Conservation (phyloP, 2,797 vertebrate genomes). For the Anguilla obscura region DNA sequence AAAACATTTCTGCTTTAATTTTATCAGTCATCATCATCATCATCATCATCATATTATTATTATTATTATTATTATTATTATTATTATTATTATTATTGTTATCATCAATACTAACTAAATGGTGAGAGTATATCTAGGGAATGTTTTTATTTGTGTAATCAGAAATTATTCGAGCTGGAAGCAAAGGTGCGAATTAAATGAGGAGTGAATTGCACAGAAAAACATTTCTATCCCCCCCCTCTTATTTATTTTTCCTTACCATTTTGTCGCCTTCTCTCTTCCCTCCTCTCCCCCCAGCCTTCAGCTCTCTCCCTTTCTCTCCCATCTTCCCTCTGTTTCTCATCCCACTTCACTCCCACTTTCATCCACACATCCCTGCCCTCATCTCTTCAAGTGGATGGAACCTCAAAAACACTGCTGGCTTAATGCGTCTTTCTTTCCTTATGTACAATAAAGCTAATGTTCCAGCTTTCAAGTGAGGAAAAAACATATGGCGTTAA, state of each 20-base stretch:
- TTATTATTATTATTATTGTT: neutral
- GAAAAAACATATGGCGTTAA: conserved; percentile 5
- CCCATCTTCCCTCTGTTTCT: neutral
- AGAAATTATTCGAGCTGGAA: neutral
- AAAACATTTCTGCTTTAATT: neutral
- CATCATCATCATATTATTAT: neutral
- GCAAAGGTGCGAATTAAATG: neutral
- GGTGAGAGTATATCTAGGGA: neutral
- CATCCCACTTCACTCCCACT: neutral
- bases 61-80: neutral
- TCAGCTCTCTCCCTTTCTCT: neutral
- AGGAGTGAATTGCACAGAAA: neutral
- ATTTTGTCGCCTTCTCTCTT: neutral
- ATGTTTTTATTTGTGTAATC: neutral
- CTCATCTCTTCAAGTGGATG: conserved; percentile 12
- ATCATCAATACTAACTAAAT: neutral
- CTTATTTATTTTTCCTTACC: neutral
- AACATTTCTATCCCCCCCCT: neutral
- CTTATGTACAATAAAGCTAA: conserved; percentile 22
- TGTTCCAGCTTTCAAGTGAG: conserved; percentile 17
- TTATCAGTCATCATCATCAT: neutral
- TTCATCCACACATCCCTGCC: neutral
- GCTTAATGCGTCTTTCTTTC: neutral
- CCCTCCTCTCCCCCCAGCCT: neutral
- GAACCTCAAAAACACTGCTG: neutral